Evolutionary conservation across 37 sponge, comb jelly and placozoan species (phyloP).

Genomic region (Agelas oroides): DNA sequence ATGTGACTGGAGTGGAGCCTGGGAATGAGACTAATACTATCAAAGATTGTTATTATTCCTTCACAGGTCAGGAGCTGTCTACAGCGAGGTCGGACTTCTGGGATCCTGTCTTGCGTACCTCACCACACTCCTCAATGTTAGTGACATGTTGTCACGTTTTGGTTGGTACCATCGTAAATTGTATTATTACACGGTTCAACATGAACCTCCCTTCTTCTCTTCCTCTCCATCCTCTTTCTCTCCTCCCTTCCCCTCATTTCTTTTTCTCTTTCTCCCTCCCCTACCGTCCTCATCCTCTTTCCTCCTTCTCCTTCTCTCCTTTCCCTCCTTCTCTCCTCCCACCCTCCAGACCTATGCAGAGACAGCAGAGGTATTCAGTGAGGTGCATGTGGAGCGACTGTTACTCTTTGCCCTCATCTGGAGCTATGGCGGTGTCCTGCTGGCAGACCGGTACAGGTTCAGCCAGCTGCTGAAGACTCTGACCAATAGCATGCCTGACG

Average conservation of each 20-base stretch:
- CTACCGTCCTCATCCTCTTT: too few species aligned
- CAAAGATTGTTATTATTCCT: not conserved
- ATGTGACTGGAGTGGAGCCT: too few species aligned
- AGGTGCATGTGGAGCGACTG: slow-evolving; percentile 84
- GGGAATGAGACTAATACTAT: not conserved
- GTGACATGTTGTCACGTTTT: not conserved
- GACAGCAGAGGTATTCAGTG: slow-evolving; percentile 85
- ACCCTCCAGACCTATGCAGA: slow-evolving; percentile 72
- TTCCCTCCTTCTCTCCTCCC: not conserved
- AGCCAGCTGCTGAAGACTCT: slow-evolving; percentile 81
- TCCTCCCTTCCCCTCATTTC: too few species aligned
- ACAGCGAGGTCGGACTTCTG: slow-evolving; percentile 78
- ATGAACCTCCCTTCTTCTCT: not conserved
- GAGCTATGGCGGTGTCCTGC: slow-evolving; percentile 86
- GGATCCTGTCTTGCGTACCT: slow-evolving; percentile 84
- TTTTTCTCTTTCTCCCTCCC: too few species aligned
- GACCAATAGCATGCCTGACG: slow-evolving; percentile 88
- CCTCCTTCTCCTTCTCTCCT: not conserved
- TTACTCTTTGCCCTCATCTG: slow-evolving; percentile 88
- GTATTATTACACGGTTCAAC: not conserved
- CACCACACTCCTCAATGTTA: slow-evolving; percentile 80
- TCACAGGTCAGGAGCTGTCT: slow-evolving; percentile 1
- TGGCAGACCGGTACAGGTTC: slow-evolving; percentile 64
- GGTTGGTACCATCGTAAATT: too few species aligned
- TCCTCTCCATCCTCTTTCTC: too few species aligned